A percentile compares a stretch with the other conserved stretches of the same genome.
Conservation (phyloP, 2,888 invertebrate species). For the Lepidocyrtoides sp. region DNA sequence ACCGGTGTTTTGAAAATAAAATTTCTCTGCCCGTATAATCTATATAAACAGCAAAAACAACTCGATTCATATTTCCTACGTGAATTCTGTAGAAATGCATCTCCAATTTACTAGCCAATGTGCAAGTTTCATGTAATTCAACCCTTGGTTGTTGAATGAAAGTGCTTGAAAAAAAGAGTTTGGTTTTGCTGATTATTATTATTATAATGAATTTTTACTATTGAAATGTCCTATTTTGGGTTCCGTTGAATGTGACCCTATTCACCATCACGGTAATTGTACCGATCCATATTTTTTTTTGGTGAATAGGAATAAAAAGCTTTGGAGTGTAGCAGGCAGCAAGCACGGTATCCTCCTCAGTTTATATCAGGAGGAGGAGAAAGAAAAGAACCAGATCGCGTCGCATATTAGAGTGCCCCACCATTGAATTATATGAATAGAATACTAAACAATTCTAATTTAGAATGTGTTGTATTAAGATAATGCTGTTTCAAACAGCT, state of each 20-base stretch:
- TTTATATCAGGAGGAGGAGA: neutral
- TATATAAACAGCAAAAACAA: too few relatives aligned
- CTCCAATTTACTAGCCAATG: neutral
- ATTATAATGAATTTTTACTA: slow-evolving; percentile 42
- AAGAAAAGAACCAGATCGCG: too few relatives aligned
- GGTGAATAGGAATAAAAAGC: slow-evolving; percentile 45
- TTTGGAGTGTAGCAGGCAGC: slow-evolving; percentile 26
- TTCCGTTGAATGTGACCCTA: slow-evolving; percentile 65
- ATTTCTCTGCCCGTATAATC: neutral
- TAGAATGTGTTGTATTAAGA: slow-evolving; percentile 16
- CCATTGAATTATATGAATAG: slow-evolving; percentile 26
- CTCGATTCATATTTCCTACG: neutral
- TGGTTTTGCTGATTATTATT: slow-evolving; percentile 12
- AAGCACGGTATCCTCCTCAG: neutral
- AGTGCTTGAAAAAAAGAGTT: neutral
- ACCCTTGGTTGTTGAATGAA: neutral
- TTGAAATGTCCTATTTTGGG: slow-evolving; percentile 64
- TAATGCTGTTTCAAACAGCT: slow-evolving; percentile 24
- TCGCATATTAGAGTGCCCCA: too few relatives aligned
- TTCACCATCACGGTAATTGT: slow-evolving; percentile 46
- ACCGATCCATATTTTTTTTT: slow-evolving; percentile 40
- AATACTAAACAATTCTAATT: slow-evolving; percentile 23
- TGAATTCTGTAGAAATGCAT: neutral
- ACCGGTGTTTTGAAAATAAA: slow-evolving; percentile 27
- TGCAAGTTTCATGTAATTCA: slow-evolving; percentile 35